phyloP scores from a whole-genome alignment of 1,140 invertebrate species.

The Gryon sp. region DNA sequence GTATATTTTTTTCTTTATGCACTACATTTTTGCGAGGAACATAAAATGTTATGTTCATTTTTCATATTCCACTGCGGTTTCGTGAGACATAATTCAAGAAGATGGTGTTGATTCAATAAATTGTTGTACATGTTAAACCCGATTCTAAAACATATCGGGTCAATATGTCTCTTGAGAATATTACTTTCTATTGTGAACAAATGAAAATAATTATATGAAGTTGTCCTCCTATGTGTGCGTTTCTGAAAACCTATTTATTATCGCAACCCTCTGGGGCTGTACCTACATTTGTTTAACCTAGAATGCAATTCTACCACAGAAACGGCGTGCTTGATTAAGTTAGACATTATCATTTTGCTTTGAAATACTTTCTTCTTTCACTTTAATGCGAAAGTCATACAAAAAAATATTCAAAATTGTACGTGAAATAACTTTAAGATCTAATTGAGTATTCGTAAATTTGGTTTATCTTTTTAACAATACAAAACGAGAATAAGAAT shows the following conservation, averaged over 20 bases:
- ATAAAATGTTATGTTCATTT: no score
- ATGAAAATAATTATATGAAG: conserved; percentile 59
- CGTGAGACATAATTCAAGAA: no score
- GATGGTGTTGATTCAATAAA: conserved; percentile 18
- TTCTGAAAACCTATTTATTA: conserved; percentile 59
- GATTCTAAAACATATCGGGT: conserved; percentile 31
- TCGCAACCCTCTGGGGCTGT: conserved; percentile 42
- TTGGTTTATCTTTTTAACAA: no score
- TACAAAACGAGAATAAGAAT: no score
- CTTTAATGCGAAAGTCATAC: conserved; percentile 8
- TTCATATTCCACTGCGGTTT: no score
- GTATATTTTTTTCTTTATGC: no score
- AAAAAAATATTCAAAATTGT: conserved; percentile 7
- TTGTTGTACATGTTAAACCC: conserved; percentile 17
- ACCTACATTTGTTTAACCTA: conserved; percentile 56
- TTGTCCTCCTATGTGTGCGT: conserved; percentile 35
- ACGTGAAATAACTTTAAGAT: conserved; percentile 4
- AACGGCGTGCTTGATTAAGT: conserved; percentile 47
- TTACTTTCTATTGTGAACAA: conserved; percentile 50
- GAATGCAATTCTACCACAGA: conserved; percentile 39
- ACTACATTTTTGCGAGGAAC: no score
- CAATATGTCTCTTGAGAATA: conserved; percentile 46
- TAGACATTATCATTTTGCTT: conserved; percentile 50
- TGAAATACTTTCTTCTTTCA: conserved; percentile 22
- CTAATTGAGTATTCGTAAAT: background rate